phyloP scores from a whole-genome alignment of 2,113 vertebrate species.

The Oreochromis spilurus region DNA sequence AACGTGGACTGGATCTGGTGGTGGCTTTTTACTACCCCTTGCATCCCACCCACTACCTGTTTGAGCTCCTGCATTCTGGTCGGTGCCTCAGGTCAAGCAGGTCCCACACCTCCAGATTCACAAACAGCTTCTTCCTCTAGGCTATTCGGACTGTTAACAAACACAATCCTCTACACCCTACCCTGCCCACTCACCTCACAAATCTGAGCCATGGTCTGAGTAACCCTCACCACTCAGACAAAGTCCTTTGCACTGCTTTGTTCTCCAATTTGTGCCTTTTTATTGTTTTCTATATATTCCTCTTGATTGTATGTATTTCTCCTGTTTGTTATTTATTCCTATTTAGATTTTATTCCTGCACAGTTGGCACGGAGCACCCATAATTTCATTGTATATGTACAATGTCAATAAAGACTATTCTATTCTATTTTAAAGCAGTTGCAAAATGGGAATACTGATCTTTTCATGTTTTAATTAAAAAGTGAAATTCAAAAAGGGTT shows the following conservation, averaged over 20 bases:
- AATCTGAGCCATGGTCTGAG: not conserved
- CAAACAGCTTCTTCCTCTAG: not conserved
- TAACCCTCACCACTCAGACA: not conserved
- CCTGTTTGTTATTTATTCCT: not conserved
- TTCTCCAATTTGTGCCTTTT: not conserved
- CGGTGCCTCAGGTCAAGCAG: not conserved
- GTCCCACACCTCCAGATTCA: not conserved
- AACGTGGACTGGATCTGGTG: not conserved
- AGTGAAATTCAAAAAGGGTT: fast-evolving
- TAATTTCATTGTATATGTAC: not conserved
- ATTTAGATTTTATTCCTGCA: not conserved
- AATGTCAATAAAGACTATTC: not conserved
- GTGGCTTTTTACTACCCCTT: fast-evolving
- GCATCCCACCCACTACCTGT: fast-evolving
- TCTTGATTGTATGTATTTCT: not conserved
- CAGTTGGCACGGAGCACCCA: not conserved
- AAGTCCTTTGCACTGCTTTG: not conserved
- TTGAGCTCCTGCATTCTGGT: not conserved
- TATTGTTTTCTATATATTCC: not conserved
- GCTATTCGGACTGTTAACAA: no score
- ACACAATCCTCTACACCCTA: not conserved
- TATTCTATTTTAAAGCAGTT: not conserved
- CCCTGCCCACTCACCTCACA: not conserved
- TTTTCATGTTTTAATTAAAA: not conserved
- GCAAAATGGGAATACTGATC: not conserved